A percentile compares a stretch with the other conserved stretches of the same genome.
Evolutionary conservation across 2,113 vertebrate genomes (phyloP).

Genomic region (Gadus chalcogrammus): DNA sequence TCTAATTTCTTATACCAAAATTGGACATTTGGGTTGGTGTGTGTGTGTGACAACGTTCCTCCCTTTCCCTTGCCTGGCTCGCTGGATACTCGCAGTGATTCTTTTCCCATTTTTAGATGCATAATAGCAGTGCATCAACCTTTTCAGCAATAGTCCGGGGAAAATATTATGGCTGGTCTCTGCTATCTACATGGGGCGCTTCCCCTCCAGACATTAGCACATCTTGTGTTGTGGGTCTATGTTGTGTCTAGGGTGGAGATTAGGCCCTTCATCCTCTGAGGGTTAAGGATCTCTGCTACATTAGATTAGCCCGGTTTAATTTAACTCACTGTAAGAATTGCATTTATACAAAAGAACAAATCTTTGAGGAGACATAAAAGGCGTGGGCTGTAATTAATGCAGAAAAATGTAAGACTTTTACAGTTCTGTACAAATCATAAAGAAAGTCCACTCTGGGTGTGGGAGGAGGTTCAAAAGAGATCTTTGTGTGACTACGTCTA

Average conservation of each 20-base stretch:
- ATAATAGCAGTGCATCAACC: conserved; percentile 54
- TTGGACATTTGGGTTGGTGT: conserved; percentile 74
- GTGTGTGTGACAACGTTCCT: conserved; percentile 61
- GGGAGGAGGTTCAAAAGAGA: conserved; percentile 72
- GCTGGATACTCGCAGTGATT: conserved; percentile 62
- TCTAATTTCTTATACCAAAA: conserved; percentile 81
- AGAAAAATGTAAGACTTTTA: conserved; percentile 72
- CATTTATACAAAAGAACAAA: conserved; percentile 66
- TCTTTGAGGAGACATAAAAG: conserved; percentile 56
- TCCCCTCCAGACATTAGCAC: conserved; percentile 14
- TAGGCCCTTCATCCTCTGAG: too few species aligned
- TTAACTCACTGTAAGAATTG: conserved; percentile 29
- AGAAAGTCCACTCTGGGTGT: conserved; percentile 66
- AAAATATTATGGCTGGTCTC: conserved; percentile 46
- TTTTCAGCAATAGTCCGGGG: conserved; percentile 22
- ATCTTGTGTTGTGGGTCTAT: too few species aligned
- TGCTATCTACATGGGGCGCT: conserved; percentile 38
- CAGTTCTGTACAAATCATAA: conserved; percentile 67
- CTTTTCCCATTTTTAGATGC: conserved; percentile 58
- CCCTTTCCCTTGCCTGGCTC: conserved; percentile 53
- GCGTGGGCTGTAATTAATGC: conserved; percentile 67
- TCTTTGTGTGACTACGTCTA: conserved; percentile 72
- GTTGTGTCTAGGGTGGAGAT: too few species aligned
- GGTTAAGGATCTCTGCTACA: too few species aligned
- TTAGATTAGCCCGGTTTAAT: too few species aligned